A percentile compares a stretch with the other conserved stretches of the same genome.
These are phyloP conservation scores for Salminus brasiliensis DNA, from an alignment of 2,113 vertebrate genomes.

Conservation along the genomic window DNA sequence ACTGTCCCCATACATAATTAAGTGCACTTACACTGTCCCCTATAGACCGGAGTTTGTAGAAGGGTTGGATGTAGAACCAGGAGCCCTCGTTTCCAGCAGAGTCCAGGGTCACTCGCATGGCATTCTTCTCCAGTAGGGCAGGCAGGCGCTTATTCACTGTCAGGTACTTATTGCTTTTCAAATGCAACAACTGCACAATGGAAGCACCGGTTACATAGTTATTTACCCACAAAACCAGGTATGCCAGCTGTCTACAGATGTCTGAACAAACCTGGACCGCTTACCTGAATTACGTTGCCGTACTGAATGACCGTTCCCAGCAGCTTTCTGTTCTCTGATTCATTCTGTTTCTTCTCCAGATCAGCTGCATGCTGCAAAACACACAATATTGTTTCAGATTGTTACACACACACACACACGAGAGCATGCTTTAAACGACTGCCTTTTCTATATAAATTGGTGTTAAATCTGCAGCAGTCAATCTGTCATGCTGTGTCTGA, in stretches of 20 bases:
- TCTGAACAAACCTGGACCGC: not conserved
- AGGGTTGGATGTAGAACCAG: constrained; percentile 99
- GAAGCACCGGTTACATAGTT: not conserved
- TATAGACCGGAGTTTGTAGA: constrained; percentile 97
- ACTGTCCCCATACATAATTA: not conserved
- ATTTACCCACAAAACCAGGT: not conserved
- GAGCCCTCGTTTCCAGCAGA: constrained; percentile 97
- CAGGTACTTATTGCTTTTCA: constrained; percentile 99
- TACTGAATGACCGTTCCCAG: constrained; percentile 95
- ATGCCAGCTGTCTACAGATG: not conserved
- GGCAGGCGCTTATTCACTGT: constrained; percentile 98
- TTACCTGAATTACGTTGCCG: constrained; percentile 95
- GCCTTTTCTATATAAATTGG: no score
- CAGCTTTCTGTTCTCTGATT: constrained; percentile 96
- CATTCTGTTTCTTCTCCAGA: constrained; percentile 98
- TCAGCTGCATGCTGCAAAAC: constrained; percentile 90
- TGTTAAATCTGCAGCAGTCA: no score
- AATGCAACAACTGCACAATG: constrained; percentile 87
- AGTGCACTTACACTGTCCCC: constrained; percentile 91
- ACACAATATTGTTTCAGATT: constrained; percentile 40
- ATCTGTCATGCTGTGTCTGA: no score
- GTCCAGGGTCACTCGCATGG: constrained; percentile 96
- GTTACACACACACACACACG: not conserved
- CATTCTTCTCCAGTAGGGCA: constrained; percentile 96
- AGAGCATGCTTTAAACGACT: no score